Percentiles rank a stretch among this genome's conserved stretches.
Evolutionary conservation across 2,797 vertebrate species (phyloP).

Genomic region (Sciurus vulgaris): DNA sequence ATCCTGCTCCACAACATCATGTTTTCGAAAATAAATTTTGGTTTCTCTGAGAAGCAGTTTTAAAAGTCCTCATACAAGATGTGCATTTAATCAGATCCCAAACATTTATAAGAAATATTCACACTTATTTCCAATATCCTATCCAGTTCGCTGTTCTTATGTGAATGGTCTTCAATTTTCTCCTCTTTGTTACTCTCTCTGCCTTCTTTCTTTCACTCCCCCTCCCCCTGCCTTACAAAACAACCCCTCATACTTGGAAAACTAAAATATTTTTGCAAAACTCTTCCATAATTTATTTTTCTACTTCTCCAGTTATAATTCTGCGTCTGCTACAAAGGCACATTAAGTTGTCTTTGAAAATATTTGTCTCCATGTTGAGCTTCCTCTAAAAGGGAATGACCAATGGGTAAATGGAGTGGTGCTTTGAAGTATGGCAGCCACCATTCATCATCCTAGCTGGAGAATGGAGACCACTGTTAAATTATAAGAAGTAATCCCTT

Average conservation of each 20-base stretch:
- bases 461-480: slow-evolving; percentile 87
- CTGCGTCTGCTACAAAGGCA: slow-evolving; percentile 50
- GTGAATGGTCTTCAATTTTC: neutral
- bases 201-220: neutral
- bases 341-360: slow-evolving; percentile 69
- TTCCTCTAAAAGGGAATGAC: slow-evolving; percentile 84
- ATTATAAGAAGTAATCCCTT: slow-evolving; percentile 87
- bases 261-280: slow-evolving; percentile 82
- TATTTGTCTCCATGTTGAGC: slow-evolving; percentile 83
- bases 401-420: slow-evolving; percentile 65
- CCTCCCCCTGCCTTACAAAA: neutral
- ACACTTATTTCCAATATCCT: neutral
- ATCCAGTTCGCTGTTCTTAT: neutral
- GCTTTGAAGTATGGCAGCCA: slow-evolving; percentile 76
- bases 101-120: neutral
- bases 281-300: slow-evolving; percentile 69
- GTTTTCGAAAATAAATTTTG: slow-evolving; percentile 63
- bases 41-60: slow-evolving; percentile 20
- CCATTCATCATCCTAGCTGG: slow-evolving; percentile 87
- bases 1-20: neutral
- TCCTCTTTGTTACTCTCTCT: neutral
- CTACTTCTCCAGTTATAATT: slow-evolving; percentile 43
- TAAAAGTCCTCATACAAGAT: neutral
- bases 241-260: slow-evolving; percentile 67
- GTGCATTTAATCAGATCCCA: neutral